Evolutionary conservation across 23 tunicate genomes (phyloP).

Genomic region (Botrylloides violaceus): DNA sequence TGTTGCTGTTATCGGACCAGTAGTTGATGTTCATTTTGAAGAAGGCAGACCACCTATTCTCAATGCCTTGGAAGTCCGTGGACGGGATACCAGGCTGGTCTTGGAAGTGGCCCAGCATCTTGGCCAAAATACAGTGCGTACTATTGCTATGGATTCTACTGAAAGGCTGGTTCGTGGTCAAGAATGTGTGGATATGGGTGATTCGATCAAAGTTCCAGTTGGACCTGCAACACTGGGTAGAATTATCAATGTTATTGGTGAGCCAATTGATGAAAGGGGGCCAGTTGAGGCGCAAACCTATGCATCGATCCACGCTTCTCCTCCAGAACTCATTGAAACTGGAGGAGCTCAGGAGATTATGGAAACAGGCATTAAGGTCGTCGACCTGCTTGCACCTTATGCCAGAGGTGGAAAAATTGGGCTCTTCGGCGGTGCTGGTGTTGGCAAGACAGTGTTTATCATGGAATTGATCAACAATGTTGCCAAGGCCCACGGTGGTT

Average conservation of each 20-base stretch:
- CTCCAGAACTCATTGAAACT: conserved; percentile 90
- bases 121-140: conserved; percentile 99
- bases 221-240: conserved; percentile 98
- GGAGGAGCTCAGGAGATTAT: conserved; percentile 99
- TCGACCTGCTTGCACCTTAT: conserved; percentile 97
- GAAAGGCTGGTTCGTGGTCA: conserved; percentile 98
- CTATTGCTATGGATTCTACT: conserved; percentile 99
- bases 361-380: conserved; percentile 99
- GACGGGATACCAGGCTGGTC: conserved; percentile 92
- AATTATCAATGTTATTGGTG: conserved; percentile 99
- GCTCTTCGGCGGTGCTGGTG: conserved; percentile 99
- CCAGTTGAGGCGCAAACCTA: conserved; percentile 93
- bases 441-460: conserved; percentile 99
- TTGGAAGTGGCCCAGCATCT: conserved; percentile 99
- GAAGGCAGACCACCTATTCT: conserved; percentile 94
- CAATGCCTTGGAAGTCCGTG: conserved; percentile 97
- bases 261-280: conserved; percentile 98
- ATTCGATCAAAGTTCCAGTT: conserved; percentile 95
- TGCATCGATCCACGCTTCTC: conserved; percentile 85
- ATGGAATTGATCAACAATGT: conserved; percentile 99
- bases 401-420: conserved; percentile 99
- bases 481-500: conserved; percentile 99
- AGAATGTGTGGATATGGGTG: conserved; percentile 94
- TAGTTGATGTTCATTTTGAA: conserved; percentile 95
- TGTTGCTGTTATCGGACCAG: conserved; percentile 99